These are phyloP conservation scores for Geotrypetes seraphini DNA, from an alignment of 2,797 vertebrate species.

Conservation along the genomic window DNA sequence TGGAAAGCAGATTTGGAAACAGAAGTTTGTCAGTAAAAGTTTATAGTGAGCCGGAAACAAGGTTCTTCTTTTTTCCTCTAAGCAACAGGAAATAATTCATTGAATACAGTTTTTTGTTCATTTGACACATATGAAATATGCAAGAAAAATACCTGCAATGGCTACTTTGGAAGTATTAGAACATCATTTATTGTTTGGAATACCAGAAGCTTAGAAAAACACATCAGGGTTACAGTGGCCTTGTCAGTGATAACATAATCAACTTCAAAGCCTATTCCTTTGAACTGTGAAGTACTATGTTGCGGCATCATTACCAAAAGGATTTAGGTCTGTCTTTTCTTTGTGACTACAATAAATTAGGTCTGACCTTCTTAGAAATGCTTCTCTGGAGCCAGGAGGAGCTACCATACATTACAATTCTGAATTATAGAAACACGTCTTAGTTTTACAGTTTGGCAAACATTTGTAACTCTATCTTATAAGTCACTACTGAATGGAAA, in stretches of 20 bases:
- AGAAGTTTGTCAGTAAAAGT: slow-evolving; percentile 57
- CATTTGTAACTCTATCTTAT: no score
- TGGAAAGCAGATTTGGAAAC: slow-evolving; percentile 76
- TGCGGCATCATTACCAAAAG: slow-evolving; percentile 43
- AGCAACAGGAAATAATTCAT: slow-evolving; percentile 61
- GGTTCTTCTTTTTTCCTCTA: slow-evolving; percentile 46
- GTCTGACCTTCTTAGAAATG: slow-evolving; percentile 57
- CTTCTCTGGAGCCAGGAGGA: slow-evolving; percentile 49
- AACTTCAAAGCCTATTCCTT: slow-evolving; percentile 42
- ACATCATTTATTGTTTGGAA: slow-evolving; percentile 21
- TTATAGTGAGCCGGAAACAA: slow-evolving; percentile 58
- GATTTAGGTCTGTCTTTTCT: slow-evolving; percentile 54
- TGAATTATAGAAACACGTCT: no score
- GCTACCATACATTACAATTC: no score
- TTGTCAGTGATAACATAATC: slow-evolving; percentile 55
- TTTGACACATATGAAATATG: slow-evolving; percentile 48
- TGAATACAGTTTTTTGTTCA: slow-evolving; percentile 44
- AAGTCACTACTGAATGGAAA: no score
- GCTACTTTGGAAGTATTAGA: slow-evolving; percentile 16
- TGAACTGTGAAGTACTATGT: slow-evolving; percentile 53
- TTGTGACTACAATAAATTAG: slow-evolving; percentile 60
- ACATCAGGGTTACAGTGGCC: slow-evolving; percentile 29
- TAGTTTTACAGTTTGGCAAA: neutral
- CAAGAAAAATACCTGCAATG: slow-evolving; percentile 42
- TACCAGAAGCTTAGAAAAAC: slow-evolving; percentile 27